These are phyloP conservation scores for Carassius gibelio DNA, from an alignment of 2,113 vertebrate genomes.

Conservation along the genomic window DNA sequence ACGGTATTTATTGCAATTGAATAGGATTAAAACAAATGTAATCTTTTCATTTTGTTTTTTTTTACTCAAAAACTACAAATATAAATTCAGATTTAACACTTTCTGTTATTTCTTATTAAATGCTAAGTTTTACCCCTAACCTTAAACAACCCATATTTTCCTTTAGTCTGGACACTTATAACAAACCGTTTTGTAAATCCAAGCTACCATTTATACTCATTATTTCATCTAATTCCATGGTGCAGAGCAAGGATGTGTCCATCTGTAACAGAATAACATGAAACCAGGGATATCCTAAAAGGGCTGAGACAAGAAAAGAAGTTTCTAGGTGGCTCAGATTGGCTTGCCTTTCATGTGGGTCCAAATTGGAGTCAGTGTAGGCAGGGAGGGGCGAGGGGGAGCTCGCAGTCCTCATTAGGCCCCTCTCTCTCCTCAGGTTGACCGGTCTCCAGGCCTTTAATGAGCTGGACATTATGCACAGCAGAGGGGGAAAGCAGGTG, in stretches of 20 bases:
- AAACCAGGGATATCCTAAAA: conserved; percentile 50
- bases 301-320: conserved; percentile 30
- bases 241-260: conserved; percentile 34
- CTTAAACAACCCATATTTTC: conserved; percentile 7
- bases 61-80: background rate
- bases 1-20: background rate
- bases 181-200: conserved; percentile 27
- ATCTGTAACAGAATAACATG: conserved; percentile 27
- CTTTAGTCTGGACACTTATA: background rate
- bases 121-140: background rate
- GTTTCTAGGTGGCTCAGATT: conserved; percentile 45
- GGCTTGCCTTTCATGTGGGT: conserved; percentile 54
- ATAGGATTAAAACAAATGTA: background rate
- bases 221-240: conserved; percentile 18
- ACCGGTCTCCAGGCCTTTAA: conserved; percentile 53
- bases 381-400: conserved; percentile 28
- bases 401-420: conserved; percentile 55
- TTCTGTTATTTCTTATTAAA: background rate
- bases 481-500: conserved; percentile 42
- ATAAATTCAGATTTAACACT: background rate
- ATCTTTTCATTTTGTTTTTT: background rate
- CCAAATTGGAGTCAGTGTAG: conserved; percentile 49
- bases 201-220: conserved; percentile 22
- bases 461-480: conserved; percentile 60
- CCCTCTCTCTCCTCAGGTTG: conserved; percentile 43